Base-by-base conservation (phyloP, 2,888 invertebrate species). In the Helicoverpa assulta region DNA sequence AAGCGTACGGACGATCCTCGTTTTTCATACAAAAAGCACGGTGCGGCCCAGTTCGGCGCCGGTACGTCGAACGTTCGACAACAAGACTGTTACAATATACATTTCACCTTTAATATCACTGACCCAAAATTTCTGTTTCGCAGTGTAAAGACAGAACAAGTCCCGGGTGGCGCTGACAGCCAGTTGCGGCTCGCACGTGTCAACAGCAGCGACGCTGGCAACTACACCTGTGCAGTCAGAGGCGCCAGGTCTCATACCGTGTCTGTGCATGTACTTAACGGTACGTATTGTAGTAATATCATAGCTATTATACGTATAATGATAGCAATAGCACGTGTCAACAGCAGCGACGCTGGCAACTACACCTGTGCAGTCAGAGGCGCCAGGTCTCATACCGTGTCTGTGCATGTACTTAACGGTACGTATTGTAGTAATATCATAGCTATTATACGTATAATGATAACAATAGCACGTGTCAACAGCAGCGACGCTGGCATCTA, bases 371-470 rank as follows among this genome's bases (percentile, higher is more conserved):
- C 96, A 0, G 97, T 97, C 26, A 96, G 96, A 8, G 97, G 97
- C 52, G 97, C 97, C 16, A 95, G 96, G 33, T 96, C 97, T 0
- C 97, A 97, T 80, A 96, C 96, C 14, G 97, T 97, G 43, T 96
- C 97, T 54, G 97, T 97, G 52, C 97, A 97, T 86, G 97, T 97
- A 21, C 96, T 97, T 62, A 97, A 97, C 86, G 97, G 97, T 95
- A 96, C 91, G 87, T 71, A 62, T 62, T 18, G 26, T 29, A 0
- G 29, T 47, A 47, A 56, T 10, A 29, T 18, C n/a, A 4, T 16
- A 5, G 12, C 16, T 12, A 66, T 10, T 33, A 19, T 2, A 8
- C 16, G 10, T 0, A 16, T n/a, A n/a, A n/a, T n/a, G n/a, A n/a
- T n/a, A n/a, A n/a, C n/a, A n/a, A n/a, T n/a, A n/a, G 94, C 94